Conservation (phyloP, 2,888 invertebrate genomes). For the Cheilosia vulpina region DNA sequence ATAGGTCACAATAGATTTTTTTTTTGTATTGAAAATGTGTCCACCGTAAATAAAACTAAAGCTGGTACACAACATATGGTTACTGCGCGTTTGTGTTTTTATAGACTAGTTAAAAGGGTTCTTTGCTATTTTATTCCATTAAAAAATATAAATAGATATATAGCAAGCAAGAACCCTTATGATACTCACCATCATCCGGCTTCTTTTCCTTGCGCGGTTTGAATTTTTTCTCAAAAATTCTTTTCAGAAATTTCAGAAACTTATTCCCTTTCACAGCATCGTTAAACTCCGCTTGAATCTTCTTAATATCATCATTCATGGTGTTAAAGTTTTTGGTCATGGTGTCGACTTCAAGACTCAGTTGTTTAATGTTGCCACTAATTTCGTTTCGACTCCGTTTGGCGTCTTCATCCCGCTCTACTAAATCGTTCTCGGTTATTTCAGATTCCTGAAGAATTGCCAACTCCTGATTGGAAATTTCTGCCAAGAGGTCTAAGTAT, state of each 20-base stretch:
- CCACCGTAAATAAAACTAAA: too few species aligned
- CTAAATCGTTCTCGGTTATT: constrained; percentile 87
- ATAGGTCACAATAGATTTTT: too few species aligned
- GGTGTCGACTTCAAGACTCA: constrained; percentile 85
- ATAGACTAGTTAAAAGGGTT: too few species aligned
- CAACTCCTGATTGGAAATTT: constrained; percentile 88
- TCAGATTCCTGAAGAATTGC: constrained; percentile 90
- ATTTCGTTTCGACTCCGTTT: constrained; percentile 85
- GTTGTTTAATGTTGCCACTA: constrained; percentile 84
- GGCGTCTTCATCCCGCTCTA: constrained; percentile 86
- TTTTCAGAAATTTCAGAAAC: constrained; percentile 90
- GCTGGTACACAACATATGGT: too few species aligned
- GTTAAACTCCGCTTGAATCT: constrained; percentile 85
- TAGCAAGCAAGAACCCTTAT: too few species aligned
- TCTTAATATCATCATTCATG: constrained; percentile 84
- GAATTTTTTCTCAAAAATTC: constrained; percentile 93
- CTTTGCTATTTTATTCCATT: too few species aligned
- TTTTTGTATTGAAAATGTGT: too few species aligned
- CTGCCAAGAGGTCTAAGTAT: constrained; percentile 86
- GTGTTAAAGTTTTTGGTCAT: constrained; percentile 83
- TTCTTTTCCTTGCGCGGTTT: constrained; percentile 87
- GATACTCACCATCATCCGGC: constrained; percentile 80
- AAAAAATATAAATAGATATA: too few species aligned
- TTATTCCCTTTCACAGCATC: constrained; percentile 88
- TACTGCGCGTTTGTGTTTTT: too few species aligned